Base-by-base conservation (phyloP, 2,888 invertebrate species). In the Rhyacophila evoluta region DNA sequence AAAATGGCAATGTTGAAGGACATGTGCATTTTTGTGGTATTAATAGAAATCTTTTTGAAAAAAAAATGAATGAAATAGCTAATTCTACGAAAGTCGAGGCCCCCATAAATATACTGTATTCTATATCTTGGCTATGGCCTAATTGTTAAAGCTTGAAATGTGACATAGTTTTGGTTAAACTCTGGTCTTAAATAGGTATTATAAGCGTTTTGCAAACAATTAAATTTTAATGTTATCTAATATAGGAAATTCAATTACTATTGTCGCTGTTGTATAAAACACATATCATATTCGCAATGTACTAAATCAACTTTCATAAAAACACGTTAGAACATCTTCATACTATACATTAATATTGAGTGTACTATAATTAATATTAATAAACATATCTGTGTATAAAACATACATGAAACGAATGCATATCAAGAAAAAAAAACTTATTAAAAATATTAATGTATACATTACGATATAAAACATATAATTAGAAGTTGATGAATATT, bases 311-410 rank as follows among this genome's bases (percentile, higher is more conserved):
- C 12, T 68, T 55, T 19, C 72, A 28, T 82, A 72, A 72, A 33
- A 81, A 80, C 81, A 80, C 81, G 83, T 82, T 77, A 81, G 83
- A 80, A 83, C 80, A 83, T 84, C 83, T 82, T 77, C 81, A 68
- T 81, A 80, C 55, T 82, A 82, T 82, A 83, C 80, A 83, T 84
- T 83, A 84, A 84, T 84, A 84, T 83, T 83, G 83, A 83, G 84
- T 82, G 79, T 83, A 82, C 83, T 79, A 84, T 84, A 83, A 83
- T 68, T 71, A 39, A 79, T 72, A 79, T 80, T 83, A 82, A 83
- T 83, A 84, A 84, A 84, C 84, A 84, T 84, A 85, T 85, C 85
- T 85, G 84, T 85, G 85, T 84, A 85, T 84, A 85, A 84, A n/a
- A n/a, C n/a, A 84, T 85, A 83, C 69, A 83, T 83, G 83, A 82